Evolutionary conservation across 2,888 invertebrate genomes (phyloP), one percentile per base, ranked within the genome.

Genomic region (Rhabditoides inermis): DNA sequence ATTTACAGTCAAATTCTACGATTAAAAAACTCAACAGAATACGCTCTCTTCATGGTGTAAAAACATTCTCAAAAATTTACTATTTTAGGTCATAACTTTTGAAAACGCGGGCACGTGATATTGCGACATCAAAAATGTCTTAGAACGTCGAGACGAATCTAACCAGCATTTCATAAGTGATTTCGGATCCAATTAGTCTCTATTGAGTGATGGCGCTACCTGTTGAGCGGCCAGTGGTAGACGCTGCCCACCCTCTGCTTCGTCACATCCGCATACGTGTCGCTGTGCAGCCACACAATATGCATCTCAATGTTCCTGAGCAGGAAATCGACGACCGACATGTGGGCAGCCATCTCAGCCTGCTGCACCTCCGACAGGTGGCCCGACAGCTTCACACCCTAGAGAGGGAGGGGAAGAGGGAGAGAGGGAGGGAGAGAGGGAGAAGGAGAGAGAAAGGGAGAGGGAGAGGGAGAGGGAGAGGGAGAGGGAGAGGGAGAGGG

Each of bases 301-400:
- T 88, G 91, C 23, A 87, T 81, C 85, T 94, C 92, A 26, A 92
- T 90, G 79, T 89, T 88, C 45, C 86, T 86, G 48, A 95, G 81
- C 0, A 91, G 87, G 72, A 87, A 77, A 20, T 78, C 76, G 3
- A 91, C 86, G 20, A 94, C 81, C 2, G 89, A 87, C 81, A 91
- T 88, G 76, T 90, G 92, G 0, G 94, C 91, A 63, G 88, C 83
- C 85, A 94, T 86, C 75, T 95, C 94, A 0, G 88, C 85, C 73
- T 86, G 86, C 70, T 88, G 85, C 42, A 85, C 84, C 1, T 84
- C 82, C 36, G 85, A 84, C 57, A 92, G 78, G 63, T 84, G 80
- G 20, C 82, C 81, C 3, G 88, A 87, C 35, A 92, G 79, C 5
- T 85, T 83, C 26, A 85, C 83, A 0, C 88, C 88, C 81, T 82